Percentiles rank a stretch among this genome's conserved stretches.
Conservation (phyloP, 1,140 invertebrate genomes). For the Atopsyche davidsoni region DNA sequence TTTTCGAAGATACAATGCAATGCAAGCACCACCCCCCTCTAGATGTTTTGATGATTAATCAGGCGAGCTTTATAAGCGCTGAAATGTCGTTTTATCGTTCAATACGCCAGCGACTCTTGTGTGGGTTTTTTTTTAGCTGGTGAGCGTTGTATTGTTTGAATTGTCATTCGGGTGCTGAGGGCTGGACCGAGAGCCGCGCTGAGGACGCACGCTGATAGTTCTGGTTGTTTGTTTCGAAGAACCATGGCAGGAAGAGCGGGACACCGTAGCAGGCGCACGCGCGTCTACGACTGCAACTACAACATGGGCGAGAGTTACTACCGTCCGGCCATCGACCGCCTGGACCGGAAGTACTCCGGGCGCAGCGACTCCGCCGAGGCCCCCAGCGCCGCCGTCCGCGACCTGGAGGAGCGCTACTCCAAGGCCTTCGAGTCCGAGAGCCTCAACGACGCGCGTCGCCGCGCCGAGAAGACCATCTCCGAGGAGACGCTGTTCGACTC, state of each 20-base stretch:
- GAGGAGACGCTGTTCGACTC: conserved; percentile 41
- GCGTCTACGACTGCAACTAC: conserved; percentile 74
- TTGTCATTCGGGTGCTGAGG: too few species aligned
- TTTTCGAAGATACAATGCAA: too few species aligned
- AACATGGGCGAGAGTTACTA: conserved; percentile 74
- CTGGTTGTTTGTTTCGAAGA: too few species aligned
- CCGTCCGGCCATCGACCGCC: conserved; percentile 62
- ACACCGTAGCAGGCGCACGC: conserved; percentile 60
- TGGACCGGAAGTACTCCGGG: conserved; percentile 63
- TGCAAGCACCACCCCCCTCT: too few species aligned
- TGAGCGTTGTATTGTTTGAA: too few species aligned
- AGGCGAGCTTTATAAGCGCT: too few species aligned
- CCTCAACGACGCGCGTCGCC: conserved; percentile 30
- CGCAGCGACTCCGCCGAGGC: conserved; percentile 41
- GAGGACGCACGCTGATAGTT: too few species aligned
- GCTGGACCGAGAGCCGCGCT: too few species aligned
- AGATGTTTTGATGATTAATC: too few species aligned
- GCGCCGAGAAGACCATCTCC: conserved; percentile 28
- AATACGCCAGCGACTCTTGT: too few species aligned
- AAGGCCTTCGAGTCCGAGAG: conserved; percentile 47
- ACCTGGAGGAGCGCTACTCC: conserved; percentile 47
- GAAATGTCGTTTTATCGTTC: too few species aligned
- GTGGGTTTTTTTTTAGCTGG: too few species aligned
- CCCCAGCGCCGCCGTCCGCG: conserved; percentile 35
- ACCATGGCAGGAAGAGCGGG: conserved; percentile 38